Base-by-base conservation (phyloP, 2,113 vertebrate genomes). In the Burhinus oedicnemus region DNA sequence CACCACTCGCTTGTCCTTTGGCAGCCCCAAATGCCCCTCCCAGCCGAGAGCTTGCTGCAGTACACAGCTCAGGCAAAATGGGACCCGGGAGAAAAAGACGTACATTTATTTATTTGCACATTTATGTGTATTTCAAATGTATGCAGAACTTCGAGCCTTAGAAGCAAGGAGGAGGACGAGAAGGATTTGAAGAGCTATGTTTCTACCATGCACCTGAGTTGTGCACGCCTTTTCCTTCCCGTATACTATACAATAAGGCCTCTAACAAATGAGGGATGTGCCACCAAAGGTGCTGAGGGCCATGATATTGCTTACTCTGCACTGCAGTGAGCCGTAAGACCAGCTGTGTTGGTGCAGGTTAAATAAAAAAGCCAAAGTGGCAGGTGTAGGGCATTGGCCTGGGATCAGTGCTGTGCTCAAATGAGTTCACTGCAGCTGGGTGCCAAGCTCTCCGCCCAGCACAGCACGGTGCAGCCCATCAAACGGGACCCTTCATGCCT, bases 401-500 rank as follows among this genome's bases (percentile, higher is more conserved):
- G 8, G 55, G 87, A 25, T 61, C 15, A 27, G 23, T 18, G 49
- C 54, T 83, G 58, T 47, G 83, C 83, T 88, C 25, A 72, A 6
- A 57, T 6, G 40, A 29, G 13, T 40, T 52, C 49, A 32, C 36
- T 8, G 18, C 18, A 61, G 68, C 44, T 44, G 57, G 34, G 19
- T 29, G 8, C 21, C 0, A 5, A 26, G 57, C 11, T 34, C 6
- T 52, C 47, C 66, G 51, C 12, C 34, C 23, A 47, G 27, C 6
- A 1, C 1, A 2, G 42, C 4, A 1, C 0, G 4, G 13, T 12
- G 15, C 4, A 36, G 49, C 7, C 23, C 4, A 1, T 19, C 4
- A 22, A 36, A 8, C 9, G 42, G 42, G 5, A 32, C 8, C 5
- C 12, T 64, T n/a, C 23, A 32, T 68, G 54, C 18, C 36, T 76